A percentile compares a stretch with the other conserved stretches of the same genome.
Conservation (phyloP, 1,140 invertebrate genomes). For the silkworm (Bombyx mori) region ASM3026992v2 NC_085119.1:5328001-5328500, state of each 20-base stretch:
- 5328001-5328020: too few species aligned
- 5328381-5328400: slow-evolving; percentile 44
- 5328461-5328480: slow-evolving; percentile 28
- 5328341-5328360: neutral
- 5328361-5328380: slow-evolving; percentile 17
- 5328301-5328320: slow-evolving; percentile 2
- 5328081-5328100: too few species aligned
- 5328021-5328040: too few species aligned
- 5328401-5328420: slow-evolving; percentile 30
- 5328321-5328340: neutral
- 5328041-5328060: too few species aligned
- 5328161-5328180: too few species aligned
- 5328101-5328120: too few species aligned
- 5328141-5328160: too few species aligned
- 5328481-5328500: slow-evolving; percentile 37
- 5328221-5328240: neutral
- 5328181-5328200: too few species aligned
- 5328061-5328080: too few species aligned
- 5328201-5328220: neutral
- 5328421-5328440: slow-evolving; percentile 37
- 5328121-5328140: too few species aligned
- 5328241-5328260: neutral
- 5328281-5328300: slow-evolving; percentile 4
- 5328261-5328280: neutral
- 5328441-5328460: slow-evolving; percentile 44